phyloP scores from a whole-genome alignment of 2,888 invertebrate genomes.

The Nemoura dubitans region DNA sequence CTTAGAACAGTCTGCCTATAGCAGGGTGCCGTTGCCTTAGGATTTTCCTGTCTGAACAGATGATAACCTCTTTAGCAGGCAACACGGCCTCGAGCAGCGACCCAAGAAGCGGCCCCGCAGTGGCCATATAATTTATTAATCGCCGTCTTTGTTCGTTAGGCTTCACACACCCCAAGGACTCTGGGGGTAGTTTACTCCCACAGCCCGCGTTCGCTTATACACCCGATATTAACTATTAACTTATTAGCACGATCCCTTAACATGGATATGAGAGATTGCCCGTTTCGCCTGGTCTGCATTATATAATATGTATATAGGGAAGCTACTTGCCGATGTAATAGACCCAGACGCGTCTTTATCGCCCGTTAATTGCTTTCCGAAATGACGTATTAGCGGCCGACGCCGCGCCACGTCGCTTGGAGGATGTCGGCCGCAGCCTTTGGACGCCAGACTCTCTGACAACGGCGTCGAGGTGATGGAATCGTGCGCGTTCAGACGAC shows the following conservation, averaged over 20 bases:
- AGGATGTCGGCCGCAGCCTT: not conserved
- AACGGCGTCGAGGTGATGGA: constrained; percentile 9
- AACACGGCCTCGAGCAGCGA: constrained; percentile 7
- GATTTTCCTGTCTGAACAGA: too few relatives aligned
- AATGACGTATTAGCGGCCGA: not conserved
- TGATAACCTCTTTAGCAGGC: too few relatives aligned
- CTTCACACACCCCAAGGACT: constrained; percentile 3
- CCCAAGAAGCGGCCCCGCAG: not conserved
- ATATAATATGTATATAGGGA: too few relatives aligned
- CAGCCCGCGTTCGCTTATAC: too few relatives aligned
- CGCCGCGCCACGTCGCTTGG: not conserved
- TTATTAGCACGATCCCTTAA: constrained; percentile 16
- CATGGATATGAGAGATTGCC: not conserved
- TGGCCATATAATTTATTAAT: constrained; percentile 48
- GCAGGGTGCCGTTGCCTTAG: too few relatives aligned
- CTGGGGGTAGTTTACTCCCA: too few relatives aligned
- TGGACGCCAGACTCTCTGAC: not conserved
- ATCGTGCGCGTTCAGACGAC: constrained; percentile 34
- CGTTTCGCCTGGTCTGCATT: not conserved
- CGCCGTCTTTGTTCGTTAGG: constrained; percentile 42
- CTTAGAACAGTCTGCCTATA: too few relatives aligned
- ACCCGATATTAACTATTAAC: not conserved
- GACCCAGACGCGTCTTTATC: constrained; percentile 25
- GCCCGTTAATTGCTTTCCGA: not conserved
- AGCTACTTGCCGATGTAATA: constrained; percentile 21